Base-by-base conservation (phyloP, 2,888 invertebrate genomes). In the Patella caerulea region DNA sequence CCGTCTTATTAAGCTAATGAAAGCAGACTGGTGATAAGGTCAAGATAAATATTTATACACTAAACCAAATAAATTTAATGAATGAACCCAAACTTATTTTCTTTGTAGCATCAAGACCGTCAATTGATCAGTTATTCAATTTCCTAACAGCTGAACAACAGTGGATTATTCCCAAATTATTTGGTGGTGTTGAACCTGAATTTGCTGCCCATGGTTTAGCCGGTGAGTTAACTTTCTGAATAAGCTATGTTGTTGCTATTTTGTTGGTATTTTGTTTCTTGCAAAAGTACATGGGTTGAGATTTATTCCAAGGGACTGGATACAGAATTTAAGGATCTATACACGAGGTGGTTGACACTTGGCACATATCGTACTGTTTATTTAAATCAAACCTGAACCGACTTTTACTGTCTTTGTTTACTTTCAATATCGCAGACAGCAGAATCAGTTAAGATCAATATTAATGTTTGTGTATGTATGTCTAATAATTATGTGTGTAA, bases 91-190 rank as follows among this genome's bases (percentile, higher is more conserved):
- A 45, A 45, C 45, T 7, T 45, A 56, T 17, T 65, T 65, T 65
- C 24, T 24, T 81, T 83, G 3, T 78, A 89, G 89, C 84, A 72
- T 84, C 85, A 73, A 83, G 89, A 76, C 88, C 88, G 15, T 82
- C 87, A 54, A 82, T 86, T 59, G 88, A 88, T 75, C 82, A 86
- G 19, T 83, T 89, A 74, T 86, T 80, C 78, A 82, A 87, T 71
- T 88, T 86, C 73, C 78, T 89, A 76, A 73, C 85, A 65, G 80
- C 82, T 55, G 87, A 88, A 81, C 77, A 83, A 24, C 81, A 85
- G n/a, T 89, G 89, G 89, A 88, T 88, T 76, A 79, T 86, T 45
- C 87, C 86, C 69, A 86, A 85, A 72, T 82, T 89, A 52, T 89
- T 89, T 81, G 87, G 85, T 76, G 88, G 88, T n/a, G 88, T 87